phyloP scores from a whole-genome alignment of 2,113 vertebrate species.

The Pseudopodoces humilis region DNA sequence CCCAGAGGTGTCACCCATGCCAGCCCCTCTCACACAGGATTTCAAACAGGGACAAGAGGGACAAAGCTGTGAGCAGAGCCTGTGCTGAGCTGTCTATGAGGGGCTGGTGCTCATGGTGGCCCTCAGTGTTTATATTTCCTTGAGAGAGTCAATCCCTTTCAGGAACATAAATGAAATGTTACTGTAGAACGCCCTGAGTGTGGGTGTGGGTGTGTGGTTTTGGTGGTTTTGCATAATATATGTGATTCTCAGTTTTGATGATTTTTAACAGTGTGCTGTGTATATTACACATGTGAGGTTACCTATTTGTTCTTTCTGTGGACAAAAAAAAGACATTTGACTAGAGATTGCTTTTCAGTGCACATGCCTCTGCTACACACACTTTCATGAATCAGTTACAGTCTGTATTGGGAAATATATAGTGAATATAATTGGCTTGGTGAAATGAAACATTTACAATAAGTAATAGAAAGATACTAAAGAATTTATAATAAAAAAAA shows the following conservation, averaged over 20 bases:
- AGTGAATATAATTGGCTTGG: background rate
- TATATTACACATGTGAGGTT: background rate
- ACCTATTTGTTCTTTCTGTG: background rate
- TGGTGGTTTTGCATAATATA: background rate
- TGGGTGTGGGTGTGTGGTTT: background rate
- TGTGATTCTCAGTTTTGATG: background rate
- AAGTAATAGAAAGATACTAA: background rate
- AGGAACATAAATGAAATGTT: background rate
- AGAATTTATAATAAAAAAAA: background rate
- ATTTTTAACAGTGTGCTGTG: background rate
- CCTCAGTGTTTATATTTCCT: background rate
- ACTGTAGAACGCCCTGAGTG: background rate
- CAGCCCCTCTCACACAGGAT: rapidly evolving
- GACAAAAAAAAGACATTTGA: background rate
- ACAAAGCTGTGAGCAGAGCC: background rate
- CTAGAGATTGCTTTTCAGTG: background rate
- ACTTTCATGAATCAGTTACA: background rate
- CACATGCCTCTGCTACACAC: background rate
- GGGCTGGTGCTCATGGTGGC: background rate
- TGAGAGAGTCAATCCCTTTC: background rate
- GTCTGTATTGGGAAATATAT: background rate
- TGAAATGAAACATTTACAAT: slow-evolving; percentile 18
- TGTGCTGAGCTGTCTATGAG: background rate
- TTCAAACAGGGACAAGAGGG: background rate
- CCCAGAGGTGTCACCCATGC: background rate